phyloP scores from a whole-genome alignment of 2,113 vertebrate genomes.

The Pomatostomus ruficeps region DNA sequence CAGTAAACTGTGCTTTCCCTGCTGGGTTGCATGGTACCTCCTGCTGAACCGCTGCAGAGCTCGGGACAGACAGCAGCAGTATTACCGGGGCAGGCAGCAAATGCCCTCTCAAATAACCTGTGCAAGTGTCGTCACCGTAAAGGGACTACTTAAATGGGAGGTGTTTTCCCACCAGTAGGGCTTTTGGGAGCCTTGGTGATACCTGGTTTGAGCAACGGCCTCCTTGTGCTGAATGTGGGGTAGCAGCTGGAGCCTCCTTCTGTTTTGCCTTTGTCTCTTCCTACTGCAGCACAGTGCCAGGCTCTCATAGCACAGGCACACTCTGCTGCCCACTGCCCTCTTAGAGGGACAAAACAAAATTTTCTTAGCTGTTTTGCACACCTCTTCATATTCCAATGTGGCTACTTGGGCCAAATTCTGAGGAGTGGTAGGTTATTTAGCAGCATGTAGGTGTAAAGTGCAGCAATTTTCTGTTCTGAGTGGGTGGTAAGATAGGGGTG shows the following conservation, averaged over 20 bases:
- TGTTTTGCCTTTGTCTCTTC: neutral
- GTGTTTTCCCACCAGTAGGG: neutral
- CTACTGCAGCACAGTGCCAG: neutral
- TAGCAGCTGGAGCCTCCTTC: neutral
- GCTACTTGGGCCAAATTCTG: neutral
- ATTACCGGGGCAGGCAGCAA: neutral
- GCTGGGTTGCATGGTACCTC: neutral
- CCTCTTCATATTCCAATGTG: neutral
- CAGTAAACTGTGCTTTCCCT: neutral
- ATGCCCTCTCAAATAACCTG: neutral
- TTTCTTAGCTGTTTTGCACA: neutral
- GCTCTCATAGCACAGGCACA: neutral
- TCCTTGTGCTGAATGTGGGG: fast-evolving
- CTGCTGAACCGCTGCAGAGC: neutral
- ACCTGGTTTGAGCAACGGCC: neutral
- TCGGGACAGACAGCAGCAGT: neutral
- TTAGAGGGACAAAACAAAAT: neutral
- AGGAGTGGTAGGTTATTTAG: neutral
- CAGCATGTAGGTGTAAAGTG: constrained; percentile 13
- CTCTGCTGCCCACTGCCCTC: neutral
- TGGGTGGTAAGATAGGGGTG: constrained; percentile 22
- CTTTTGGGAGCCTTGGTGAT: neutral
- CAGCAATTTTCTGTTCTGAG: neutral
- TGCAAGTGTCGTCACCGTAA: neutral
- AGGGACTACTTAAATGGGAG: neutral